Base-by-base conservation (phyloP, 2,113 vertebrate species). In the Limanda limanda region DNA sequence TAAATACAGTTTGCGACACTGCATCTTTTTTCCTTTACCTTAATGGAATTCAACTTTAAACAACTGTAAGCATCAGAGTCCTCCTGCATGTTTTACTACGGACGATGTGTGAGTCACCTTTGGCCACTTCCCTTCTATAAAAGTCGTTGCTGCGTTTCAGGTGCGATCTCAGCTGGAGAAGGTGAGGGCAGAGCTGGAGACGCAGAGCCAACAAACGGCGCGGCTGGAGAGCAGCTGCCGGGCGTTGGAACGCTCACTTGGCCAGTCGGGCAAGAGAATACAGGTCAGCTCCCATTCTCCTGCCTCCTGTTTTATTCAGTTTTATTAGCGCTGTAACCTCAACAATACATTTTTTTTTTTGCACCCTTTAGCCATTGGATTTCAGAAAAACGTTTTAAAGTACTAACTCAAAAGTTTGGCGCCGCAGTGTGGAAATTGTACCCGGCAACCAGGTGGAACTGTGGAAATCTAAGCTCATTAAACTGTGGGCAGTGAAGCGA, bases 191-290 rank as follows among this genome's bases (percentile, higher is more conserved):
- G 97, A 98, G 82, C 91, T 99, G 56, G 96, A 98, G 56, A 55
- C 95, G 55, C 97, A 98, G 83, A 94, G 93, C 72, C 97, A 97
- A 81, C 96, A 98, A 78, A 96, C 95, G 0, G 83, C 95, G 3
- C 91, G 95, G 48, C 81, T 99, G 88, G 97, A 99, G 83, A 98
- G 95, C 23, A 96, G 97, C 77, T 97, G 95, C 90, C 95, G 95
- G 89, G 97, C 96, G 0, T 94, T 98, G 77, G 97, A 98, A 58
- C 93, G 96, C 40, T 97, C 96, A 6, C 93, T 98, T 25, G 95
- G 96, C 77, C 97, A 98, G 90, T 96, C 96, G 24, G 92, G 94
- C 89, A 95, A 93, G 68, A 92, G 94, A 80, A 82, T 98, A 65
- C 96, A 98, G 96, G 98, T 98, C 76, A 74, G 85, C 52, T 67